Evolutionary conservation across 1,140 invertebrate genomes (phyloP).

Genomic region (Papilio polyxenes): DNA sequence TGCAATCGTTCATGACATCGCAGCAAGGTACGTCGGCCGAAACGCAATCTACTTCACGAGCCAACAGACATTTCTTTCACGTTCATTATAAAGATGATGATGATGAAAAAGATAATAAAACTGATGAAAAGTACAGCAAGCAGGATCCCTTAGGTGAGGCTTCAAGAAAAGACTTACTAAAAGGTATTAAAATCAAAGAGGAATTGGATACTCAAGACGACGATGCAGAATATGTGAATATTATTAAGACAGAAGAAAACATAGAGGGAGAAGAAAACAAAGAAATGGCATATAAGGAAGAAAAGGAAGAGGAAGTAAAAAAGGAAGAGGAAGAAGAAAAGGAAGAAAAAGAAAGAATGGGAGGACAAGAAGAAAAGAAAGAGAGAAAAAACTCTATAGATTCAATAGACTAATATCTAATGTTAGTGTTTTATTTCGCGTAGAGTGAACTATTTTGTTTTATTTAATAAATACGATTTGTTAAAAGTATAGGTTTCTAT

Average conservation of each 20-base stretch:
- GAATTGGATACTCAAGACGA: not conserved
- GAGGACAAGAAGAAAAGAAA: not conserved
- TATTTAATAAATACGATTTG: not conserved
- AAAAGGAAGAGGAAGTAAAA: not conserved
- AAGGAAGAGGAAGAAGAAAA: not conserved
- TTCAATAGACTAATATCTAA: not conserved
- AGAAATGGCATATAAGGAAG: not conserved
- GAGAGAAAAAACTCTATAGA: not conserved
- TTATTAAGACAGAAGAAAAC: not conserved
- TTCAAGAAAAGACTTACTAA: not conserved
- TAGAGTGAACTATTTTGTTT: not conserved
- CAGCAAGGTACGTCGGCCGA: not conserved
- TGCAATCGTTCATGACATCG: not conserved
- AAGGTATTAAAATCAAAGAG: not conserved
- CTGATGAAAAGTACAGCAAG: not conserved
- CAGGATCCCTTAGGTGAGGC: not conserved
- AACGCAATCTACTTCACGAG: not conserved
- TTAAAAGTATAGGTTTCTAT: no score
- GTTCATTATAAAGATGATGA: conserved; percentile 45
- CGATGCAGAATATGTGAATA: not conserved
- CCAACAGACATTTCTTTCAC: conserved; percentile 31
- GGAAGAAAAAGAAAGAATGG: not conserved
- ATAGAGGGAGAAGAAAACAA: not conserved
- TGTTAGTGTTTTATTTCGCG: not conserved
- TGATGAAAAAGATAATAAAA: not conserved